Percentiles rank a stretch among this genome's conserved stretches.
These are phyloP conservation scores for Drosophila sordidapex DNA, from an alignment of 2,888 invertebrate species.

Conservation along the genomic window DNA sequence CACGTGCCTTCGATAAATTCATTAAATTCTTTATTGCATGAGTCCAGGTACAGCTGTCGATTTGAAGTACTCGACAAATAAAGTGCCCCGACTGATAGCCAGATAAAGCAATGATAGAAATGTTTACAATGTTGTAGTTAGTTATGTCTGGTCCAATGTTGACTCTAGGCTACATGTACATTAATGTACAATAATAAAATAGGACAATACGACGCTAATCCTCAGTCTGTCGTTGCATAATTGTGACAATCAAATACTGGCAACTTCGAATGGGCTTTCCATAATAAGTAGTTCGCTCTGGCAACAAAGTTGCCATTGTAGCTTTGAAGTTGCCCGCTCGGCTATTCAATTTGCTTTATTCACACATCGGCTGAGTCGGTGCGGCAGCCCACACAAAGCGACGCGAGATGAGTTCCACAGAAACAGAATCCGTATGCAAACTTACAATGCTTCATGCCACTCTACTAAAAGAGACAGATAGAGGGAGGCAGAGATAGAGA, in stretches of 20 bases:
- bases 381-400: slow-evolving; percentile 61
- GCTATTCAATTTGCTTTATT: slow-evolving; percentile 65
- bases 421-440: slow-evolving; percentile 49
- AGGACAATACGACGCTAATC: slow-evolving; percentile 14
- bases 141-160: slow-evolving; percentile 48
- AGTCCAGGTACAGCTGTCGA: slow-evolving; percentile 67
- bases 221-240: slow-evolving; percentile 22
- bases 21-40: slow-evolving; percentile 32
- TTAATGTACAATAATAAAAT: slow-evolving; percentile 6
- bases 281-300: slow-evolving; percentile 14
- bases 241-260: slow-evolving; percentile 24
- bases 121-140: slow-evolving; percentile 61
- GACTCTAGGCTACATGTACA: slow-evolving; percentile 34
- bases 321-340: slow-evolving; percentile 69
- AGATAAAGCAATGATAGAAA: slow-evolving; percentile 58
- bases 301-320: slow-evolving; percentile 61
- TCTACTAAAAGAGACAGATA: neutral
- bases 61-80: slow-evolving; percentile 73
- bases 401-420: slow-evolving; percentile 54
- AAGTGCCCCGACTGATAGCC: slow-evolving; percentile 45
- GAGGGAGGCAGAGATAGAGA: neutral
- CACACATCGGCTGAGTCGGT: slow-evolving; percentile 44
- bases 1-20: slow-evolving; percentile 38
- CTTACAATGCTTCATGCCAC: slow-evolving; percentile 26
- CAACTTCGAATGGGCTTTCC: slow-evolving; percentile 23